Conservation (phyloP, 2,113 vertebrate genomes). For the Nesogale talazaci region DNA sequence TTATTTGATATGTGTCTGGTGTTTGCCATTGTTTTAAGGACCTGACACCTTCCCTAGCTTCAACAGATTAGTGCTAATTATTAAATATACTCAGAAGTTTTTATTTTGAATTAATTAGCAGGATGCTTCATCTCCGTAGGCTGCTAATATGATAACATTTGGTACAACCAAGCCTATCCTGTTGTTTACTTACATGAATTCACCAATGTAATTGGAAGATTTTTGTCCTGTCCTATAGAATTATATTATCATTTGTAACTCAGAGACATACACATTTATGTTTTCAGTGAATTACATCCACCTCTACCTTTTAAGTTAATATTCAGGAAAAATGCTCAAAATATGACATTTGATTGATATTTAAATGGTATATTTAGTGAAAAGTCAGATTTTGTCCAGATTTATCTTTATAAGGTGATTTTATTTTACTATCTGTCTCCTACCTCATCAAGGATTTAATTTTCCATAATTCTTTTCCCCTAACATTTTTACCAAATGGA, state of each 20-base stretch:
- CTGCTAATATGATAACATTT: not conserved
- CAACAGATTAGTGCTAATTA: conserved; percentile 56
- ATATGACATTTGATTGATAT: not conserved
- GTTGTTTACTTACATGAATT: conserved; percentile 59
- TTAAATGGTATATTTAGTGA: conserved; percentile 16
- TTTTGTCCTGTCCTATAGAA: not conserved
- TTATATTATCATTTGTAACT: not conserved
- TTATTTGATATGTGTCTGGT: conserved; percentile 72
- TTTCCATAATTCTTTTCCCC: conserved; percentile 2
- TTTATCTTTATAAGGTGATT: conserved; percentile 32
- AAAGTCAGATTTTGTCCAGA: not conserved
- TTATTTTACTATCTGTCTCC: not conserved
- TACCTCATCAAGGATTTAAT: not conserved
- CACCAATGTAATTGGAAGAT: conserved; percentile 12
- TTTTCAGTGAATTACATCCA: not conserved
- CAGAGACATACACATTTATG: not conserved
- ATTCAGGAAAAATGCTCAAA: not conserved
- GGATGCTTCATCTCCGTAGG: conserved; percentile 47
- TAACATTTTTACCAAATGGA: not conserved
- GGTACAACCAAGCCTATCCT: conserved; percentile 22
- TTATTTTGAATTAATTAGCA: conserved; percentile 73
- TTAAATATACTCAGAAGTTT: conserved; percentile 74
- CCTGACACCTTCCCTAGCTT: conserved; percentile 53
- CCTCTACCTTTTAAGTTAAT: not conserved
- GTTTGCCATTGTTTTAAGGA: conserved; percentile 69